These are phyloP conservation scores for Akabosia matsudoensis DNA, from an alignment of 1,140 invertebrate species.

Conservation along the genomic window DNA sequence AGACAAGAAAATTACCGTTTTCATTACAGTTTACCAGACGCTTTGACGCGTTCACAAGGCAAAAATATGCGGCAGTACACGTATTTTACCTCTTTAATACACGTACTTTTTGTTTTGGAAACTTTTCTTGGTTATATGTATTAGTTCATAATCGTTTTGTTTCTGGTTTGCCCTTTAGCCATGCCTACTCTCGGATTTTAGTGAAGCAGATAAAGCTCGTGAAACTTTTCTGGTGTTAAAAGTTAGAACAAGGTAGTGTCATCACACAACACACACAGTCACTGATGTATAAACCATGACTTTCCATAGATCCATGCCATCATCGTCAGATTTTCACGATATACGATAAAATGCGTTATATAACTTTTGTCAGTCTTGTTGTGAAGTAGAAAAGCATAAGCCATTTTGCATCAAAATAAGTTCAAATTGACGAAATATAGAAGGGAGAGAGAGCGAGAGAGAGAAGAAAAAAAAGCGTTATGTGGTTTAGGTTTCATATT, in stretches of 20 bases:
- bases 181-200: background rate
- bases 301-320: background rate
- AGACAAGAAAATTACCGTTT: too few species aligned
- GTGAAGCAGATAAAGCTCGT: background rate
- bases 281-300: background rate
- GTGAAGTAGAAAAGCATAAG: background rate
- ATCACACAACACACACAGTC: constrained; percentile 2
- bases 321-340: background rate
- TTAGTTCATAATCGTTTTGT: background rate
- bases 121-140: background rate
- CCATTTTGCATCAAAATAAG: background rate
- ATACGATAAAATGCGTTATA: too few species aligned
- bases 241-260: constrained; percentile 22
- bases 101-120: background rate
- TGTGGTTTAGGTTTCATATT: constrained; percentile 19
- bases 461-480: constrained; percentile 12
- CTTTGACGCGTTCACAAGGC: too few species aligned
- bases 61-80: too few species aligned
- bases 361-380: background rate
- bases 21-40: too few species aligned
- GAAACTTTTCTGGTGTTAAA: constrained; percentile 19
- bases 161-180: background rate
- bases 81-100: too few species aligned
- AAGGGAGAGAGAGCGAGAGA: constrained; percentile 25
- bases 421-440: constrained; percentile 26